Base-by-base conservation (phyloP, 2,113 vertebrate genomes). In the Prunella fulvescens region DNA sequence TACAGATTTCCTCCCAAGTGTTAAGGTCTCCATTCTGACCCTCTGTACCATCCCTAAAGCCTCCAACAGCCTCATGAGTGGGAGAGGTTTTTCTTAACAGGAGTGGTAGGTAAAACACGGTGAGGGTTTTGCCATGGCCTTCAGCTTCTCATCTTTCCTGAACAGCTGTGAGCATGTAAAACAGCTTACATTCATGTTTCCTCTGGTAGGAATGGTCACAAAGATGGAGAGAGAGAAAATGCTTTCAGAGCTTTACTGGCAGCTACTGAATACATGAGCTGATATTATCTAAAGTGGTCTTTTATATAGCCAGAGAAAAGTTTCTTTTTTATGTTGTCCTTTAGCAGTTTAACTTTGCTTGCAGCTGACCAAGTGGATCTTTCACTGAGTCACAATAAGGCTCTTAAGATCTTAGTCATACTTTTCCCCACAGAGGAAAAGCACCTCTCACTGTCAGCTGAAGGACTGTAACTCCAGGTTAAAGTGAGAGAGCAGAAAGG, bases 31-130 rank as follows among this genome's bases (percentile, higher is more conserved):
- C 54, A n/a, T 18, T 35, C 40, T 60, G 47, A 42, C 26, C 15
- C 11, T 28, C 18, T 4, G 28, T 39, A 47, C 48, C 35, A 18
- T 12, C 26, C 44, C 14, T 37, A 22, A 66, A 54, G 20, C 33
- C 44, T 83, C 11, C 1, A 25, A 45, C 3, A 31, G 39, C 33
- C 22, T 84, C 7, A 14, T 11, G 20, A 57, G 4, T 19, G 31
- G 44, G 22, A 37, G 48, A 67, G 60, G 28, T 48, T 57, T 72
- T 28, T 51, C 28, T 57, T 64, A 26, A 67, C 18, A 45, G 33
- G 7, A 44, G 13, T 3, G 6, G 31, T 5, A 61, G 15, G 13
- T 44, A 57, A 87, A 93, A 67, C 1, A 2, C 0, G 0, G 19
- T 28, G 48, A 74, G 39, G 28, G 28, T 39, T 88, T 81, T 82